phyloP scores from a whole-genome alignment of 2,797 vertebrate species.

The Tragopan temminckii region DNA sequence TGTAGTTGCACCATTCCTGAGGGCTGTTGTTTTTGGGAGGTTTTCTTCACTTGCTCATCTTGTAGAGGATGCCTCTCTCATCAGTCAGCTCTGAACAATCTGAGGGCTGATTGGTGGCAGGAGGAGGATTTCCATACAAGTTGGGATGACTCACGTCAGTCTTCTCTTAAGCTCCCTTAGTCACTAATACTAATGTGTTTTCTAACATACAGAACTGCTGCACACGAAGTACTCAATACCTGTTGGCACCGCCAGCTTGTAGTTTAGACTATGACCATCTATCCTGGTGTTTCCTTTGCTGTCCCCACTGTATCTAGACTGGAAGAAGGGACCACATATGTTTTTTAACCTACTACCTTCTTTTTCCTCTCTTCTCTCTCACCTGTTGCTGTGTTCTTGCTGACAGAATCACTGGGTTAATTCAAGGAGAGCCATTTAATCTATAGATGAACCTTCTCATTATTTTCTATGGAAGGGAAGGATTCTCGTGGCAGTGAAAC shows the following conservation, averaged over 20 bases:
- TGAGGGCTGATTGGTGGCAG: accelerated
- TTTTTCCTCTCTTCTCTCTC: not conserved
- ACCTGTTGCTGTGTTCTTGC: not conserved
- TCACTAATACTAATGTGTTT: accelerated
- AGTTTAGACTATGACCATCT: not conserved
- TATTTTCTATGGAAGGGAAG: not conserved
- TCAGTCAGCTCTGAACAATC: not conserved
- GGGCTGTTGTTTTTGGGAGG: not conserved
- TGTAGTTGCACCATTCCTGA: not conserved
- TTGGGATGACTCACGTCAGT: not conserved
- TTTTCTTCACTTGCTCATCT: slow-evolving; percentile 27
- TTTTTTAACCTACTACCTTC: not conserved
- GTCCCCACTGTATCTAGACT: not conserved
- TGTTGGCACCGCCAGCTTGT: not conserved
- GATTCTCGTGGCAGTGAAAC: not conserved
- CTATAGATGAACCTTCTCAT: not conserved
- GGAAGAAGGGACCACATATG: not conserved
- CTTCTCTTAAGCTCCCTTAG: not conserved
- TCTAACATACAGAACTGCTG: not conserved
- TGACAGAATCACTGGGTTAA: not conserved
- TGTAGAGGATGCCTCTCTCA: not conserved
- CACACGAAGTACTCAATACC: not conserved
- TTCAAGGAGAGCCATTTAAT: not conserved
- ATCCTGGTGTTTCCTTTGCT: not conserved
- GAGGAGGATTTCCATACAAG: not conserved